Percentiles rank a stretch among this genome's conserved stretches.
Evolutionary conservation across 1,140 invertebrate genomes (phyloP).

Genomic region (Phortica variegata): DNA sequence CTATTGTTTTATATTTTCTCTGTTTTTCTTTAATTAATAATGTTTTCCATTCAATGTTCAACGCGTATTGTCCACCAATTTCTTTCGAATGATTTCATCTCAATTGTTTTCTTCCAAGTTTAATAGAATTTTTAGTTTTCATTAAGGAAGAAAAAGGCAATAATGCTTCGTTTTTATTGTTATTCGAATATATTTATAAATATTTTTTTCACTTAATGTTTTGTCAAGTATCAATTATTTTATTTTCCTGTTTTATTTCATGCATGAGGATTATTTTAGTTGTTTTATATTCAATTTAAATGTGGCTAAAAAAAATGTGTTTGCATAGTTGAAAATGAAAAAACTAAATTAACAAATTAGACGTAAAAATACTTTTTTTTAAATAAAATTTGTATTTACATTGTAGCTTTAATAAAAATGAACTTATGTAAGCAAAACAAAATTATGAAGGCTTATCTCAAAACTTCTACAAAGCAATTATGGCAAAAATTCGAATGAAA

Average conservation of each 20-base stretch:
- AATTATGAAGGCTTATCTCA: no score
- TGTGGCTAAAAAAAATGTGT: slow-evolving; percentile 18
- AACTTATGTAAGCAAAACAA: slow-evolving; percentile 8
- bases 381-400: slow-evolving; percentile 26
- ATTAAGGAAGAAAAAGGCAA: no score
- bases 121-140: slow-evolving; percentile 17
- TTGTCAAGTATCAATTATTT: no score
- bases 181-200: no score
- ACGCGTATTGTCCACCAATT: background rate
- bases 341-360: slow-evolving; percentile 20
- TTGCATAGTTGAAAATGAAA: slow-evolving; percentile 14
- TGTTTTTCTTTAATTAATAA: slow-evolving; percentile 6
- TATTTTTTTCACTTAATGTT: no score
- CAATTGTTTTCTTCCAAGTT: slow-evolving; percentile 5
- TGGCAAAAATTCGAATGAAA: slow-evolving; percentile 8
- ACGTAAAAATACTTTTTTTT: slow-evolving; percentile 32
- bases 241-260: no score
- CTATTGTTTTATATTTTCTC: slow-evolving; percentile 14
- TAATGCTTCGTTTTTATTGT: no score
- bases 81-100: background rate
- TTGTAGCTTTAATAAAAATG: slow-evolving; percentile 6
- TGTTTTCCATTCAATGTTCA: background rate
- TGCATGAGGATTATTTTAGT: no score
- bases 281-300: no score
- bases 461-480: slow-evolving; percentile 18